Percentiles rank a stretch among this genome's conserved stretches.
Evolutionary conservation across 2,797 vertebrate genomes (phyloP).

Genomic region (Lagocephalus sceleratus): DNA sequence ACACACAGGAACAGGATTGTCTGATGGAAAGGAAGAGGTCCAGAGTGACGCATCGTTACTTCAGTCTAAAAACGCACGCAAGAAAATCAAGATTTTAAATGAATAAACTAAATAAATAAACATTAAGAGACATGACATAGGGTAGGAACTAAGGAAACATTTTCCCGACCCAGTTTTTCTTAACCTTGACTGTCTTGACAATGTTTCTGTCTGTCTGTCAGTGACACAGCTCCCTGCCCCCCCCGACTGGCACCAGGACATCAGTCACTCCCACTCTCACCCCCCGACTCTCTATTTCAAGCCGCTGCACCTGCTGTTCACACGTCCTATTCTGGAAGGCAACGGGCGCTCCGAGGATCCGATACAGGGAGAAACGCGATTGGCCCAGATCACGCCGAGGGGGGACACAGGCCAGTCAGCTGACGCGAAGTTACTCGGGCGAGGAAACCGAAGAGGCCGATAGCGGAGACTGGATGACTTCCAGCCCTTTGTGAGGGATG

Average conservation of each 20-base stretch:
- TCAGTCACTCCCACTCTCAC: slow-evolving; percentile 22
- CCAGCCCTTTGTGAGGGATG: background rate
- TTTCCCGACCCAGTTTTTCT: slow-evolving; percentile 6
- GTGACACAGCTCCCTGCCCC: slow-evolving; percentile 21
- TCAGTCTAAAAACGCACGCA: too few species aligned
- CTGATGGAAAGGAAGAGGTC: too few species aligned
- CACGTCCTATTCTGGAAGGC: slow-evolving; percentile 61
- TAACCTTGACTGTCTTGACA: slow-evolving; percentile 32
- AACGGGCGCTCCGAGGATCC: slow-evolving; percentile 48
- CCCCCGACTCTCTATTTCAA: slow-evolving; percentile 72
- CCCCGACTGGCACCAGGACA: slow-evolving; percentile 58
- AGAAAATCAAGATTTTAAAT: too few species aligned
- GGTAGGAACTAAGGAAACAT: slow-evolving; percentile 1
- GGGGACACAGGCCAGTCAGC: background rate
- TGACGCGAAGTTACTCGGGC: too few species aligned
- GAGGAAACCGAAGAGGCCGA: background rate
- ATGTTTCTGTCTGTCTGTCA: slow-evolving; percentile 27
- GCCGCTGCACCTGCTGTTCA: slow-evolving; percentile 74
- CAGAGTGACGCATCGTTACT: too few species aligned
- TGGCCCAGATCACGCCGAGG: slow-evolving; percentile 6
- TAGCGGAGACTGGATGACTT: background rate
- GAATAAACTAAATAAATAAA: background rate
- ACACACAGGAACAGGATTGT: too few species aligned
- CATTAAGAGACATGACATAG: background rate
- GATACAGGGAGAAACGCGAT: slow-evolving; percentile 24